Evolutionary conservation across 2,797 vertebrate species (phyloP), one percentile per base, ranked within the genome.

Genomic region (Protosalanx chinensis): DNA sequence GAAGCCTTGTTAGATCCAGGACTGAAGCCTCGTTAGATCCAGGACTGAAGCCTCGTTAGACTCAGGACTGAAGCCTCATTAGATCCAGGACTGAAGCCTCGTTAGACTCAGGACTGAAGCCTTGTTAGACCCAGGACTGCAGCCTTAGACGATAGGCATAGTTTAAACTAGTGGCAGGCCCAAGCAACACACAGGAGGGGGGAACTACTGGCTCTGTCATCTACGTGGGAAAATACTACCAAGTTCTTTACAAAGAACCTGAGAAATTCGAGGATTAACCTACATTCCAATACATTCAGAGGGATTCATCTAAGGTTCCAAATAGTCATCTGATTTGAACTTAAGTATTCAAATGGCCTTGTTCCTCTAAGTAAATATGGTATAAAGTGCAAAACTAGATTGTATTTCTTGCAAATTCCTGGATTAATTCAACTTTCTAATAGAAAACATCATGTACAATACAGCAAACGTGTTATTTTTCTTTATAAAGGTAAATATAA

Each of bases 371-470:
- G 79, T 75, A 73, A 87, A 90, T 88, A 77, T 20, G 76, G 81
- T 86, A 91, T 91, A 93, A 93, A 93, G 92, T 93, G 92, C 92
- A 91, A 92, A 91, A 92, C 86, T 91, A 91, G 91, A 93, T 93
- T 93, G 91, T 92, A 92, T 92, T 92, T 76, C 80, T 81, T 92
- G 91, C 91, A 93, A 93, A 87, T 92, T 91, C 91, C 91, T 92
- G 92, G 91, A 89, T 89, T 87, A 84, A 86, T 88, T 82, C 74
- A 67, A 73, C 78, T 76, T 84, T 81, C 77, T 81, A 81, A 73
- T 82, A 79, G 88, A 91, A 93, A 93, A 93, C 90, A 85, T 87
- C 80, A 77, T 91, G 91, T 87, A 90, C 87, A 91, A 88, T 91
- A 91, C 87, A 89, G 82, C 87, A 87, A 87, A 86, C 75, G 79